Evolutionary conservation across 1,140 invertebrate genomes (phyloP).

Genomic region (Drosophila micromelanica): DNA sequence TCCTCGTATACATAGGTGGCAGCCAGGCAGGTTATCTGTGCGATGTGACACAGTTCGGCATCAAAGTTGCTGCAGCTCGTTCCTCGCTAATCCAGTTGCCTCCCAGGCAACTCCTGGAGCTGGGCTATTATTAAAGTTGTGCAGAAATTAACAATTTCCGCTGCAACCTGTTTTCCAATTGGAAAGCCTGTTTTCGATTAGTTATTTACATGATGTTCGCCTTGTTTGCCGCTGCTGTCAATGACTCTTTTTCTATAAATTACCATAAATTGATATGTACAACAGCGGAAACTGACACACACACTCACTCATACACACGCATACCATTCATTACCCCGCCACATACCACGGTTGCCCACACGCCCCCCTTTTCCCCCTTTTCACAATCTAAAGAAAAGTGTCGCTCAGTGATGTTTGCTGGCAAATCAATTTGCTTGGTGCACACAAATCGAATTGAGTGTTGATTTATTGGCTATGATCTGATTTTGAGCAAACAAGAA

Average conservation of each 20-base stretch:
- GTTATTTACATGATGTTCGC: conserved; percentile 49
- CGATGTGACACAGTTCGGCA: conserved; percentile 9
- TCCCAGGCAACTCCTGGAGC: not conserved
- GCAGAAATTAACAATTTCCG: conserved; percentile 51
- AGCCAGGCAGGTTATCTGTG: not conserved
- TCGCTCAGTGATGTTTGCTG: conserved; percentile 31
- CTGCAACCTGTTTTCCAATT: conserved; percentile 42
- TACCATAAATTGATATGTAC: conserved; percentile 47
- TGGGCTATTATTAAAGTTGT: conserved; percentile 27
- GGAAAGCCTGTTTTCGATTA: conserved; percentile 49
- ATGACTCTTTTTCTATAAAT: conserved; percentile 48
- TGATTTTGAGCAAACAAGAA: conserved; percentile 78
- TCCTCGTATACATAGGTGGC: not conserved
- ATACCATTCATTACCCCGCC: conserved; percentile 2
- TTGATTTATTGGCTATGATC: conserved; percentile 80
- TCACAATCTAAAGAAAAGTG: conserved; percentile 14
- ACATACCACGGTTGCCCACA: not conserved
- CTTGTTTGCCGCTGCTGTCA: conserved; percentile 48
- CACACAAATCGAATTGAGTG: conserved; percentile 71
- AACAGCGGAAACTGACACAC: conserved; percentile 40
- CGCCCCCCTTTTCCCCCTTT: not conserved
- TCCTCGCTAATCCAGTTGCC: not conserved
- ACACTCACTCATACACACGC: conserved; percentile 9
- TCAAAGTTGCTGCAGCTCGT: not conserved
- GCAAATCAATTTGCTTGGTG: conserved; percentile 45